These are phyloP conservation scores for Heliconius cydno DNA, from an alignment of 2,888 invertebrate species.

Conservation along the genomic window DNA sequence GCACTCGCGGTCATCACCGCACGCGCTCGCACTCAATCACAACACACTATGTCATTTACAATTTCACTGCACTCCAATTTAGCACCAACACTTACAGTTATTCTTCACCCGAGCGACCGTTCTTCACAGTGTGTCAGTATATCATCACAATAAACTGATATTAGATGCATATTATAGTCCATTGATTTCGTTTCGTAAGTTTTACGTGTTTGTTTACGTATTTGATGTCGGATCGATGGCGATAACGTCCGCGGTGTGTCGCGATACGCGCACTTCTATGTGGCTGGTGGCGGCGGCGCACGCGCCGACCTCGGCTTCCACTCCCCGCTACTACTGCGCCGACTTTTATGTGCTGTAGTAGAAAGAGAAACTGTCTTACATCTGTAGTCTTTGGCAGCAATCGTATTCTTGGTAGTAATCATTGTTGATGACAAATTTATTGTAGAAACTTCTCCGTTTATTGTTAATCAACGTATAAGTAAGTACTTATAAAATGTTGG, in stretches of 20 bases:
- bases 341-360: not conserved
- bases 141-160: not conserved
- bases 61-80: not conserved
- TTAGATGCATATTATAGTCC: not conserved
- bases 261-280: conserved; percentile 5
- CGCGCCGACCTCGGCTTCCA: conserved; percentile 3
- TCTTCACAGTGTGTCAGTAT: not conserved
- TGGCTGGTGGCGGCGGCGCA: not conserved
- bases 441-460: not conserved
- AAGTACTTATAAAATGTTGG: not conserved
- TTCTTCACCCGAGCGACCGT: not conserved
- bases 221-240: not conserved
- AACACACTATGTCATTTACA: not conserved
- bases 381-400: not conserved
- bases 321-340: conserved; percentile 7
- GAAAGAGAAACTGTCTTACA: not conserved
- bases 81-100: not conserved
- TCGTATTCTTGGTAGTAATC: not conserved
- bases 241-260: not conserved
- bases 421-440: not conserved
- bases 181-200: too few species aligned
- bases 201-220: not conserved
- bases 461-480: not conserved
- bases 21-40: not conserved
- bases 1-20: conserved; percentile 15